These are phyloP conservation scores for Tribolium castaneum DNA, from an alignment of 1,140 invertebrate genomes.

Conservation along the genomic window DNA sequence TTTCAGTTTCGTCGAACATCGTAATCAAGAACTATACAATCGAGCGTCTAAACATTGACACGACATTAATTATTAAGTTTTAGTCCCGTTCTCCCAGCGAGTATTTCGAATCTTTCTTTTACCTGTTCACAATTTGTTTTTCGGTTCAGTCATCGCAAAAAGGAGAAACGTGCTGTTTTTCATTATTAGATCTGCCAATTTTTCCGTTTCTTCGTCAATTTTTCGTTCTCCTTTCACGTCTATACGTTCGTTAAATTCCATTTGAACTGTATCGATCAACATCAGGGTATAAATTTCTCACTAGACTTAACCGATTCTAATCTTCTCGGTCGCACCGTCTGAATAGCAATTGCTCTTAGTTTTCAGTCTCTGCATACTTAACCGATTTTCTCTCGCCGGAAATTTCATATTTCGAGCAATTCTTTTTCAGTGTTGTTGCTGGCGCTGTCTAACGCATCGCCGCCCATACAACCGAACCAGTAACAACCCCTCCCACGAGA, in stretches of 20 bases:
- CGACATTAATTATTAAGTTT: not conserved
- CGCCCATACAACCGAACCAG: slow-evolving; percentile 16
- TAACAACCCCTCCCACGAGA: slow-evolving; percentile 20
- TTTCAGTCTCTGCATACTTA: slow-evolving; percentile 10
- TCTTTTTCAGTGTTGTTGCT: slow-evolving; percentile 7
- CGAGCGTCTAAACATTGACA: not conserved
- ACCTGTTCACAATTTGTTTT: not conserved
- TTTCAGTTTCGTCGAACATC: slow-evolving; percentile 4
- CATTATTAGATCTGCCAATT: slow-evolving; percentile 20
- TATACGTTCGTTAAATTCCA: slow-evolving; percentile 15
- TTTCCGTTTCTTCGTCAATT: slow-evolving; percentile 10
- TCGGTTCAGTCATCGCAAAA: not conserved
- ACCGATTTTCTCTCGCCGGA: slow-evolving; percentile 9
- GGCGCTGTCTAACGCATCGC: slow-evolving; percentile 10
- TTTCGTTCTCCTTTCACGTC: slow-evolving; percentile 13
- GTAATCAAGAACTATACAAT: slow-evolving; percentile 9
- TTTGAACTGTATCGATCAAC: slow-evolving; percentile 29
- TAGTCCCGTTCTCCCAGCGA: not conserved
- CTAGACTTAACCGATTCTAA: slow-evolving; percentile 34
- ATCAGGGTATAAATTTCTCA: slow-evolving; percentile 27
- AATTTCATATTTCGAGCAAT: slow-evolving; percentile 19
- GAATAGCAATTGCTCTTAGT: slow-evolving; percentile 30
- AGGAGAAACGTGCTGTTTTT: slow-evolving; percentile 12
- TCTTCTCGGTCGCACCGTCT: slow-evolving; percentile 26
- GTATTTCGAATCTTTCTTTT: not conserved